Percentiles rank a stretch among this genome's conserved stretches.
Evolutionary conservation across 2,888 invertebrate species (phyloP).

Genomic region (Brachyptera risi): DNA sequence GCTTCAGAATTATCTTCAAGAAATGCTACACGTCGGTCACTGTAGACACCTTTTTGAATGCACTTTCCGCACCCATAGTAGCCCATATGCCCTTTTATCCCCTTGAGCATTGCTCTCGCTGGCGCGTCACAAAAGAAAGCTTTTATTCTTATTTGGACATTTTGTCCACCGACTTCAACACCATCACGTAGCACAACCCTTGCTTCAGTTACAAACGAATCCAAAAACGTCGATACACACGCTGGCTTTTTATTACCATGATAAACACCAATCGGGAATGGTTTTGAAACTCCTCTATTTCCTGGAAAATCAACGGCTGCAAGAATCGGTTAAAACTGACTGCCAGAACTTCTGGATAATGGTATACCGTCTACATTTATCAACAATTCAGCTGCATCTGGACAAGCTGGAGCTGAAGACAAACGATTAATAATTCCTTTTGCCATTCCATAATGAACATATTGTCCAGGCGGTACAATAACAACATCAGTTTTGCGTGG

Average conservation of each 20-base stretch:
- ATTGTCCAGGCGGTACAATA: too few species aligned
- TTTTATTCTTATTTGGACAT: neutral
- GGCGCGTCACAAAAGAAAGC: slow-evolving; percentile 29
- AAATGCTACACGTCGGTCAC: slow-evolving; percentile 27
- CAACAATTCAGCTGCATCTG: too few species aligned
- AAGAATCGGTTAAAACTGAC: slow-evolving; percentile 1
- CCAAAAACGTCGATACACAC: too few species aligned
- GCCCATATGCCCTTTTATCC: slow-evolving; percentile 26
- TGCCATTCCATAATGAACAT: too few species aligned
- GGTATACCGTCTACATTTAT: slow-evolving; percentile 5
- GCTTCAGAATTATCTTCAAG: slow-evolving; percentile 9
- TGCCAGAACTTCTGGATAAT: neutral
- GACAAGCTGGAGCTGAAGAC: too few species aligned
- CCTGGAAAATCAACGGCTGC: too few species aligned
- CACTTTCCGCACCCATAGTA: slow-evolving; percentile 27
- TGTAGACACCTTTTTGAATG: slow-evolving; percentile 12
- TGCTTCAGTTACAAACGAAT: slow-evolving; percentile 22
- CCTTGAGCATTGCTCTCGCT: slow-evolving; percentile 26
- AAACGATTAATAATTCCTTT: too few species aligned
- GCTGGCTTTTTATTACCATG: neutral
- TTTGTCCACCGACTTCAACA: neutral
- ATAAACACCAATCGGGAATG: neutral
- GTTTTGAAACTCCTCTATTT: too few species aligned
- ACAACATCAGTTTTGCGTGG: too few species aligned
- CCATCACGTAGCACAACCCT: slow-evolving; percentile 15